Evolutionary conservation across 2,113 vertebrate genomes (phyloP), one percentile per base, ranked within the genome.

Genomic region (Scophthalmus maximus): DNA sequence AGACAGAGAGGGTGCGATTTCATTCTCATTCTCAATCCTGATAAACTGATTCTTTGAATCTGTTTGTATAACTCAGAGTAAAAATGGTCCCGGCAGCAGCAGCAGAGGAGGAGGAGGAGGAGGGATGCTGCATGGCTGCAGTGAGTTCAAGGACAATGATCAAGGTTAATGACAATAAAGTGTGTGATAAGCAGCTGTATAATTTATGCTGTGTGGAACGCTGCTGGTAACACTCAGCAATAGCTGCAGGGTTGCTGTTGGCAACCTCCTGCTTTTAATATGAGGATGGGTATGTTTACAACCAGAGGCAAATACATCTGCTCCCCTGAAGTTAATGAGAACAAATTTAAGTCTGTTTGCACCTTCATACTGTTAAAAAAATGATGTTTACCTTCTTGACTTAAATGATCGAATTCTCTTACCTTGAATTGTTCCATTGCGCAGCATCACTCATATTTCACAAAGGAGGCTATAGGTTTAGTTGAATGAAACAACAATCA

Each of bases 111-210:
- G n/a, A n/a, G 30, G 51, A 38, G 23, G 17, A 25, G 15, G 15
- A 23, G 9, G 7, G 23, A 60, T 51, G 57, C 23, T 38, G 2
- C 18, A 47, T 22, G 29, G 11, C 22, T 49, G 42, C 18, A 57
- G 18, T 14, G 32, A 62, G 36, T 14, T 49, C 53, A 59, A 46
- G 53, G 75, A 46, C 70, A 73, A 32, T 57, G 57, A 22, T 36
- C 53, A 65, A 49, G 32, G 36, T 65, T 32, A 36, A 49, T 55
- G 26, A 40, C 25, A 53, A 1, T 63, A 58, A 63, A 50, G 32
- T 18, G 11, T 23, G 18, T 9, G 53, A 70, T 75, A 64, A 60
- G 53, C 60, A 18, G 58, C 9, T 36, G 25, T 61, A 63, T 56
- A 56, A 32, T 56, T 62, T 32, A 51, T 53, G 47, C 0, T 3